Base-by-base conservation (phyloP, 2,888 invertebrate genomes). In the Eubasilissa splendida region DNA sequence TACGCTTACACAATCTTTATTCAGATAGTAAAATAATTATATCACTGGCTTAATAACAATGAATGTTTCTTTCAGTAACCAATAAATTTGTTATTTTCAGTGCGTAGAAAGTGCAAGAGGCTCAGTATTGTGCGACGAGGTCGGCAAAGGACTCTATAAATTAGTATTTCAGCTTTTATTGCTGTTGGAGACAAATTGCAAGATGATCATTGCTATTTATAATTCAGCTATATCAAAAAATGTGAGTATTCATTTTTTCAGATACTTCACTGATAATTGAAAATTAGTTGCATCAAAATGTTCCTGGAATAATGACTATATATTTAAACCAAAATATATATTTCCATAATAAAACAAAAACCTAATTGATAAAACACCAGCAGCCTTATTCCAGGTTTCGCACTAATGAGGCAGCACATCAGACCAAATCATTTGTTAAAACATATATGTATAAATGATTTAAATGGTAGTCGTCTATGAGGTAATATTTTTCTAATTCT, bases 101-200 rank as follows among this genome's bases (percentile, higher is more conserved):
- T 95, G 94, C 86, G 90, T 94, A 86, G 96, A 98, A 87, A 93
- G 96, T 75, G 93, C 96, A 0, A 96, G 96, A 85, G 94, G 95
- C 2, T 93, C 95, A 0, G 92, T 83, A 33, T 73, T 83, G 12
- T 83, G 94, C 79, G 98, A 98, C 86, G 97, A 98, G 86, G 90
- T 97, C 76, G 97, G 96, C 12, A 94, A 96, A 84, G 93, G 96
- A 77, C 91, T 99, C 33, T 98, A 98, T 88, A 97, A 97, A 87
- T 91, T 99, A 12, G 95, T 96, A 88, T 98, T 99, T 88, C 99
- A 99, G 87, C 90, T 99, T 79, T 90, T 98, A 60, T 90, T 98
- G 79, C 90, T 99, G 42, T 93, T 97, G 79, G 98, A 99, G 88
- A 94, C 96, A 9, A 95, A 95, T 85, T 95, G 95, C 87, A 96